Evolutionary conservation across 2,888 invertebrate genomes (phyloP).

Genomic region (Odiellus spinosus): DNA sequence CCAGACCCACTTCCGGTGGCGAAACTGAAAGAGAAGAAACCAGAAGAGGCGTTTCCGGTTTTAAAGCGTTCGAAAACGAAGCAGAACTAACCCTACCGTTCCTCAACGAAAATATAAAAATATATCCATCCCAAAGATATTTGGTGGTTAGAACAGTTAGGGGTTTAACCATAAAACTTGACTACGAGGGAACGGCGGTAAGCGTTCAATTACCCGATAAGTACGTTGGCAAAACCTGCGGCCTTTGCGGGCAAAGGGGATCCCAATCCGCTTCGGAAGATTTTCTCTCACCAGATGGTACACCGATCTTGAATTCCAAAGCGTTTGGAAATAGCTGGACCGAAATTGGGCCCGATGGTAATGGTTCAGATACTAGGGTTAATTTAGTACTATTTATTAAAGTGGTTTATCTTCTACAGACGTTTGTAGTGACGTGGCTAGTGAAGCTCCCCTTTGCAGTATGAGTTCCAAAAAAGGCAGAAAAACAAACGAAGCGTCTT

Average conservation of each 20-base stretch:
- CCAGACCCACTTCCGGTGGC: no score
- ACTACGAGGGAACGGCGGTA: no score
- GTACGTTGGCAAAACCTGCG: slow-evolving; percentile 42
- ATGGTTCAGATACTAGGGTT: slow-evolving; percentile 1
- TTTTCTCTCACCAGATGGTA: slow-evolving; percentile 44
- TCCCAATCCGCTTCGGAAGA: slow-evolving; percentile 49
- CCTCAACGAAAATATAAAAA: no score
- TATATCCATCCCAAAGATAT: no score
- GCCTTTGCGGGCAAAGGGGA: slow-evolving; percentile 63
- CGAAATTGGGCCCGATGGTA: slow-evolving; percentile 24
- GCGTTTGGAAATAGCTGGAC: slow-evolving; percentile 27
- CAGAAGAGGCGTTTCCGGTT: no score
- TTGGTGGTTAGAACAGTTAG: no score
- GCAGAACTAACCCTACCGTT: no score
- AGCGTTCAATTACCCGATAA: no score
- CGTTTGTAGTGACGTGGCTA: slow-evolving; percentile 11
- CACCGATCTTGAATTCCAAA: slow-evolving; percentile 31
- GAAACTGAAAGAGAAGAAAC: no score
- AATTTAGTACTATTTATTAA: background rate
- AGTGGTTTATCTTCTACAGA: slow-evolving; percentile 1
- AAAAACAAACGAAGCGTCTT: slow-evolving; percentile 33
- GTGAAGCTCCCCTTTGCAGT: slow-evolving; percentile 34
- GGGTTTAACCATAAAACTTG: no score
- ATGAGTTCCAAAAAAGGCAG: slow-evolving; percentile 28
- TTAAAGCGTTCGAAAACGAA: no score